Percentiles rank a stretch among this genome's conserved stretches.
Evolutionary conservation across 2,888 invertebrate species (phyloP).

Genomic region (Drosophila maculinotata): DNA sequence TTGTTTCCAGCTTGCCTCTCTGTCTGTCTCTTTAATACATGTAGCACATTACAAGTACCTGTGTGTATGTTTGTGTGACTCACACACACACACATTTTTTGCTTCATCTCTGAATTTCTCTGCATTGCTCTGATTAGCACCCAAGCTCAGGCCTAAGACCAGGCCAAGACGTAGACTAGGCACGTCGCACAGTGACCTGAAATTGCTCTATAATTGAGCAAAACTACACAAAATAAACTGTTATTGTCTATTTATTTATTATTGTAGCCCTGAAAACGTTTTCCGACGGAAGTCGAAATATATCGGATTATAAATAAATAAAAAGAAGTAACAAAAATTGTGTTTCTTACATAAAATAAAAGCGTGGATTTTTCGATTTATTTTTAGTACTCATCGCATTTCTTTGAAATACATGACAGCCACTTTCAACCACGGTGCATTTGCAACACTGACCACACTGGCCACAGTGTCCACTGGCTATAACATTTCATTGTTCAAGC

Average conservation of each 20-base stretch:
- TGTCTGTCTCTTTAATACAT: conserved; percentile 13
- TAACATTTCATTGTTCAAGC: conserved; percentile 30
- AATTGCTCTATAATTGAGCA: neutral
- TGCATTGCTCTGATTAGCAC: conserved; percentile 28
- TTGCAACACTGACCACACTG: conserved; percentile 19
- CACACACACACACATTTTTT: neutral
- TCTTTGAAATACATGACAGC: neutral
- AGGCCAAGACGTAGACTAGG: conserved; percentile 1
- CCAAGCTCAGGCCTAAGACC: conserved; percentile 11
- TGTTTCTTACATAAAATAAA: no score
- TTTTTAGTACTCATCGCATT: no score
- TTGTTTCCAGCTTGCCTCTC: conserved; percentile 27
- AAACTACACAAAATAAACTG: no score
- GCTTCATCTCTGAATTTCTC: conserved; percentile 8
- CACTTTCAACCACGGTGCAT: neutral
- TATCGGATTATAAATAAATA: no score
- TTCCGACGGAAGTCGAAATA: no score
- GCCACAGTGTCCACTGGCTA: conserved; percentile 3
- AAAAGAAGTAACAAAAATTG: no score
- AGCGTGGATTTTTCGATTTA: no score
- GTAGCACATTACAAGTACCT: conserved; percentile 14
- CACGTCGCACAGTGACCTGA: conserved; percentile 17
- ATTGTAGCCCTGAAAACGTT: no score
- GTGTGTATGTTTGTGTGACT: neutral
- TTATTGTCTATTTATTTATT: neutral